Conservation (phyloP, 2,888 invertebrate species). For the Bedellia somnulentella region DNA sequence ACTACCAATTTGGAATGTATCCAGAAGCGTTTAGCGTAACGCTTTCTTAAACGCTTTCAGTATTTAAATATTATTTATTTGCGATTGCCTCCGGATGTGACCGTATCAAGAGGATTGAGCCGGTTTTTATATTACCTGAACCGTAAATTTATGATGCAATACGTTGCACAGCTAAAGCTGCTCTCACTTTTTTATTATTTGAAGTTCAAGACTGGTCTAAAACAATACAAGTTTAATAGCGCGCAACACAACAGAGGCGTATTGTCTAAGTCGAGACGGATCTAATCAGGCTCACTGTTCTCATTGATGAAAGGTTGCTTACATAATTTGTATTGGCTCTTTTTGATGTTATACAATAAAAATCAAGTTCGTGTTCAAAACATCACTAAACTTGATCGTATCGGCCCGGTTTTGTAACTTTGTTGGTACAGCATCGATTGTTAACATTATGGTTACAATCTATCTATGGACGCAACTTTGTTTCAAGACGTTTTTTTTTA, state of each 20-base stretch:
- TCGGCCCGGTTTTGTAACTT: constrained; percentile 39
- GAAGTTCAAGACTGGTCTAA: too few species aligned
- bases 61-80: too few species aligned
- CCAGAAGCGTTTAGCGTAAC: too few species aligned
- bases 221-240: too few species aligned
- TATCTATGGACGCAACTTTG: too few species aligned
- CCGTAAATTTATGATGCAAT: constrained; percentile 5
- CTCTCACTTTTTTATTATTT: constrained; percentile 4
- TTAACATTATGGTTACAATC: too few species aligned
- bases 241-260: neutral
- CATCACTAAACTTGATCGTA: constrained; percentile 44
- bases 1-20: too few species aligned
- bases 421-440: too few species aligned
- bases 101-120: constrained; percentile 1
- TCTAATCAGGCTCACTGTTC: constrained; percentile 1
- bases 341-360: constrained; percentile 26
- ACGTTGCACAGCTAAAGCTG: constrained; percentile 2
- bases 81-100: constrained; percentile 15
- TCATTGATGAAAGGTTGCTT: constrained; percentile 29
- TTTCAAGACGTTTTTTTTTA: too few species aligned
- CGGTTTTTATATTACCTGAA: constrained; percentile 2
- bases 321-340: constrained; percentile 24
- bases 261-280: constrained; percentile 2
- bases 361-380: constrained; percentile 26
- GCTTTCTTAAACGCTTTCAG: too few species aligned